Percentiles rank a stretch among this genome's conserved stretches.
phyloP scores from a whole-genome alignment of 2,113 vertebrate genomes.

The Cololabis saira region DNA sequence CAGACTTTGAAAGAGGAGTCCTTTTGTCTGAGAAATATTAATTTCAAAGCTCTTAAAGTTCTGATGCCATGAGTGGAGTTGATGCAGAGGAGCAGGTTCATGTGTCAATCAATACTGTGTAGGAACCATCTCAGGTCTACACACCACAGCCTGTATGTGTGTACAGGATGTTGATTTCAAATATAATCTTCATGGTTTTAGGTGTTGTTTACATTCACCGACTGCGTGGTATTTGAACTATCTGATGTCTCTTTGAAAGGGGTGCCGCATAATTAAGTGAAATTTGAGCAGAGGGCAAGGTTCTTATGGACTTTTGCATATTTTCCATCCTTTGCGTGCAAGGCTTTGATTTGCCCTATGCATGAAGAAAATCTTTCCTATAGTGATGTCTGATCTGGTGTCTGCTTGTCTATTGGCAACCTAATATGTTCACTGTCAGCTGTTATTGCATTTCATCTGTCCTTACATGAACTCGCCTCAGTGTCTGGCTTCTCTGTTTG shows the following conservation, averaged over 20 bases:
- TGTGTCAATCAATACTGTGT: background rate
- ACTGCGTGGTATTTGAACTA: slow-evolving; percentile 18
- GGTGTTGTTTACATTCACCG: slow-evolving; percentile 38
- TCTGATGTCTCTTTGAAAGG: slow-evolving; percentile 7
- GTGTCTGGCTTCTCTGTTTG: slow-evolving; percentile 3
- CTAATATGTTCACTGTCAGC: slow-evolving; percentile 5
- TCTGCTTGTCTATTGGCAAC: slow-evolving; percentile 10
- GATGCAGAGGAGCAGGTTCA: slow-evolving; percentile 3
- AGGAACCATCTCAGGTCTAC: slow-evolving; percentile 3
- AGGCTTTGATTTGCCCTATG: too few species aligned
- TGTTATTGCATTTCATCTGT: background rate
- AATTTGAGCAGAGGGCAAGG: slow-evolving; percentile 31
- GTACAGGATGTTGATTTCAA: slow-evolving; percentile 44
- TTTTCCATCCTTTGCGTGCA: too few species aligned
- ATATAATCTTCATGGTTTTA: slow-evolving; percentile 43
- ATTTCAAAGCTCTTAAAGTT: background rate
- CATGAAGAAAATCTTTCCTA: too few species aligned
- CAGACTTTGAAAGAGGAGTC: too few species aligned
- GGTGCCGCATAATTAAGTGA: slow-evolving; percentile 41
- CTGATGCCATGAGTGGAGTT: background rate
- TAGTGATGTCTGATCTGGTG: background rate
- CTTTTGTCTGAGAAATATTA: too few species aligned
- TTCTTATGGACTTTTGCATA: too few species aligned
- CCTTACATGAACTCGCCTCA: background rate
- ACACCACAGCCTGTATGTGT: background rate